Conservation (phyloP, 1,140 invertebrate species). For the Drosophila carrolli region DNA sequence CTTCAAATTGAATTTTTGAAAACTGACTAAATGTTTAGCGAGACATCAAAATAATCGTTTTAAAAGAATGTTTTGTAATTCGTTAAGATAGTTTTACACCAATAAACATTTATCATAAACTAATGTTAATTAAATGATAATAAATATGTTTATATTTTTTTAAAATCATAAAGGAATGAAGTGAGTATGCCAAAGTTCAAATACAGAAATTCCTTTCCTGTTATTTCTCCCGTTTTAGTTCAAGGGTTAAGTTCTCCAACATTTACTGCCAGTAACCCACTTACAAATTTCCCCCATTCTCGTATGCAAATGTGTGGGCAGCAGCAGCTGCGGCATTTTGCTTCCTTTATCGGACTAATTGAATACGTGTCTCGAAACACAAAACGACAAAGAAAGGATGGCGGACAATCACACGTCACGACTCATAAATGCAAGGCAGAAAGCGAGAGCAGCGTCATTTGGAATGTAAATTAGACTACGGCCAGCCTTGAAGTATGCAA, state of each 20-base stretch:
- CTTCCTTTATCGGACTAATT: slow-evolving; percentile 55
- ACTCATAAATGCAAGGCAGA: slow-evolving; percentile 44
- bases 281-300: background rate
- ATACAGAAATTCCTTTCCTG: too few species aligned
- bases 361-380: slow-evolving; percentile 60
- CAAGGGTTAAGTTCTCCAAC: slow-evolving; percentile 7
- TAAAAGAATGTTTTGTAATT: too few species aligned
- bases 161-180: too few species aligned
- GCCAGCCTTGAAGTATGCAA: slow-evolving; percentile 71
- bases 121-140: too few species aligned
- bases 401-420: slow-evolving; percentile 53
- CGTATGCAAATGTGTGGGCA: slow-evolving; percentile 24
- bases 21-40: background rate
- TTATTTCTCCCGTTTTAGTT: background rate
- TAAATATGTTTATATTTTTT: too few species aligned
- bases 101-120: too few species aligned
- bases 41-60: background rate
- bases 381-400: slow-evolving; percentile 16
- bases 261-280: background rate
- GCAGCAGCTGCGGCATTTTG: slow-evolving; percentile 20
- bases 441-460: slow-evolving; percentile 49
- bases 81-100: too few species aligned
- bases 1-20: background rate
- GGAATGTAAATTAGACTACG: slow-evolving; percentile 69
- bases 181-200: too few species aligned